Base-by-base conservation (phyloP, 2,888 invertebrate species). In the Brachylomia viminalis region DNA sequence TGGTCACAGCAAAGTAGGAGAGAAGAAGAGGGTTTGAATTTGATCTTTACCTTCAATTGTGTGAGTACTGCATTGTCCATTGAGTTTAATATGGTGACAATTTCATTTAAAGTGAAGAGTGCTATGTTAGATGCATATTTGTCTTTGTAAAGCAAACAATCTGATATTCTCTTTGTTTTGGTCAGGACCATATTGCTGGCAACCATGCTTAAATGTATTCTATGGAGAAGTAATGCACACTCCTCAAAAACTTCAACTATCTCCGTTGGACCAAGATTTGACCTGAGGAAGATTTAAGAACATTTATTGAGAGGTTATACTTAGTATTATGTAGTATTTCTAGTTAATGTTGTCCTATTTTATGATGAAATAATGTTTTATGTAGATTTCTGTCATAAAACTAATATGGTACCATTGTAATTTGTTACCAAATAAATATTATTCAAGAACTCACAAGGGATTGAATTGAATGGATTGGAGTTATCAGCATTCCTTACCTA, bases 51-150 rank as follows among this genome's bases (percentile, higher is more conserved):
- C 94, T 95, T 95, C 47, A 95, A 89, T 80, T 95, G 93, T 70
- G 93, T 92, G 77, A 94, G 92, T 79, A 96, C 78, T 61, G 93
- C 87, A 75, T 92, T 90, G 69, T 96, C 95, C 94, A 96, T 96
- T 20, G 94, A 93, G 88, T 96, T 95, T 58, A 96, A 90, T 79
- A 94, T 91, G 59, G 88, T 93, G 45, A 90, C 92, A 45, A 96
- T 95, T 90, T 95, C 94, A 89, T 90, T 92, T 27, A 96, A 77
- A 56, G 95, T 96, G 54, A 88, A 84, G 23, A 95, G 84, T 38
- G 95, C 94, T 75, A 96, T 89, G 80, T 95, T 93, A 42, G 96
- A 96, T 59, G 96, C 95, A 92, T 94, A 95, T 88, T 95, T 94
- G 76, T 96, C 95, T 90, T 93, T 92, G 79, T 93, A 90, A 17